A percentile compares a stretch with the other conserved stretches of the same genome.
phyloP scores from a whole-genome alignment of 2,797 vertebrate genomes.

The Psittacula echo region DNA sequence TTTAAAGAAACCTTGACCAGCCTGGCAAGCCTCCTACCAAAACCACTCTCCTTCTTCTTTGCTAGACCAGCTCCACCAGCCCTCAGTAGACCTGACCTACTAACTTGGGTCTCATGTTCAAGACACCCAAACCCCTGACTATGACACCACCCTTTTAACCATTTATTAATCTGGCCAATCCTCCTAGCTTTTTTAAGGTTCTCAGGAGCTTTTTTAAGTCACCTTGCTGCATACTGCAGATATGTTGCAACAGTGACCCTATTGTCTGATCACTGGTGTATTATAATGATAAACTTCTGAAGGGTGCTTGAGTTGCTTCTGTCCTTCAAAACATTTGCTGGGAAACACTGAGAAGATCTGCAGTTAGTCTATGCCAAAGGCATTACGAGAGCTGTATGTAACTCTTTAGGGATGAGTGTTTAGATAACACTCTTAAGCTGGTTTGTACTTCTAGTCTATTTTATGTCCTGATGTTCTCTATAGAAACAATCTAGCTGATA shows the following conservation, averaged over 20 bases:
- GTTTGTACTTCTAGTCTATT: conserved; percentile 29
- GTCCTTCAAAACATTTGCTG: conserved; percentile 9
- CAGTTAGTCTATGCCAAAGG: not conserved
- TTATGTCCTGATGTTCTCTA: conserved; percentile 27
- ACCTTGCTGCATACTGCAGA: not conserved
- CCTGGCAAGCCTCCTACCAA: too few species aligned
- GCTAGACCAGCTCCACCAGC: too few species aligned
- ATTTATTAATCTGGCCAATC: too few species aligned
- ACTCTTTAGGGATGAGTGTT: not conserved
- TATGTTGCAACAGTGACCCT: not conserved
- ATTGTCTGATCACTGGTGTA: not conserved
- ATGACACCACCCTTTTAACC: too few species aligned
- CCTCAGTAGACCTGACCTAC: too few species aligned
- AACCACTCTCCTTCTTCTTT: too few species aligned
- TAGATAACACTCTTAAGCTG: conserved; percentile 14
- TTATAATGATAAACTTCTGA: not conserved
- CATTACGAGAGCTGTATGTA: not conserved
- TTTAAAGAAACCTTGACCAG: too few species aligned
- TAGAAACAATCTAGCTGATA: conserved; percentile 64
- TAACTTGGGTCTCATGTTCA: too few species aligned
- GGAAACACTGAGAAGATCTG: not conserved
- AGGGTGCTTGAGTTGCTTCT: not conserved
- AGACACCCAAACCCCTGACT: too few species aligned
- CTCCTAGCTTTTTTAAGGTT: too few species aligned
- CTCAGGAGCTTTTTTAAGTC: not conserved